These are phyloP conservation scores for Varanus salvator DNA, from an alignment of 2,113 vertebrate species.

Conservation along the genomic window DNA sequence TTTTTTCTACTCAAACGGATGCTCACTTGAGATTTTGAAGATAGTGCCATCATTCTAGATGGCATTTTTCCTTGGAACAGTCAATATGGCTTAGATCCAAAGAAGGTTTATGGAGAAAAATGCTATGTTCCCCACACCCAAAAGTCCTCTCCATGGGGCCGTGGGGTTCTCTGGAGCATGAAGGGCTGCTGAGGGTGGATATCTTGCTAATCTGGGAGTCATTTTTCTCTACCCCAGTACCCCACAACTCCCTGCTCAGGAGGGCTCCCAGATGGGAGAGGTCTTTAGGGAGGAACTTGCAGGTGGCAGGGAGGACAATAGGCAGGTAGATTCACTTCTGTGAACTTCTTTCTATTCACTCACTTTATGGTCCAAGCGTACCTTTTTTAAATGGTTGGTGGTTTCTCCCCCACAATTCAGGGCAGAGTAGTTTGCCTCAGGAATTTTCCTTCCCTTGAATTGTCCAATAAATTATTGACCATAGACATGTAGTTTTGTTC, in stretches of 20 bases:
- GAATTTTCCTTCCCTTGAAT: background rate
- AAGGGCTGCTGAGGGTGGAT: background rate
- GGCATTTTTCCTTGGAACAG: background rate
- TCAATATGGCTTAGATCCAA: background rate
- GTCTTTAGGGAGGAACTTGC: background rate
- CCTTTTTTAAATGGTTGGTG: background rate
- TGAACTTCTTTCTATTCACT: background rate
- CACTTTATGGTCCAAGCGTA: background rate
- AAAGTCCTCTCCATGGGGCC: background rate
- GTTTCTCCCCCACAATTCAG: background rate
- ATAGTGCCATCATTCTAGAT: background rate
- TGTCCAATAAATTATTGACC: slow-evolving; percentile 1
- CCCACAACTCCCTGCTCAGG: background rate
- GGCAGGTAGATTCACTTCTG: background rate
- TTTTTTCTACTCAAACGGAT: background rate
- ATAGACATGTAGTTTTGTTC: background rate
- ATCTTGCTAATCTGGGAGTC: no score
- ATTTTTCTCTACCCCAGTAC: background rate
- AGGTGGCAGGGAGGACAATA: background rate
- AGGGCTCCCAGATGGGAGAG: background rate
- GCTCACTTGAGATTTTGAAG: background rate
- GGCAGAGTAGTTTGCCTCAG: background rate
- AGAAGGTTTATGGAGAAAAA: background rate
- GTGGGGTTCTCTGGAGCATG: background rate
- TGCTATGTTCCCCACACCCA: no score